A percentile compares a stretch with the other conserved stretches of the same genome.
Evolutionary conservation across 2,113 vertebrate species (phyloP).

Genomic region (Empidonax traillii): DNA sequence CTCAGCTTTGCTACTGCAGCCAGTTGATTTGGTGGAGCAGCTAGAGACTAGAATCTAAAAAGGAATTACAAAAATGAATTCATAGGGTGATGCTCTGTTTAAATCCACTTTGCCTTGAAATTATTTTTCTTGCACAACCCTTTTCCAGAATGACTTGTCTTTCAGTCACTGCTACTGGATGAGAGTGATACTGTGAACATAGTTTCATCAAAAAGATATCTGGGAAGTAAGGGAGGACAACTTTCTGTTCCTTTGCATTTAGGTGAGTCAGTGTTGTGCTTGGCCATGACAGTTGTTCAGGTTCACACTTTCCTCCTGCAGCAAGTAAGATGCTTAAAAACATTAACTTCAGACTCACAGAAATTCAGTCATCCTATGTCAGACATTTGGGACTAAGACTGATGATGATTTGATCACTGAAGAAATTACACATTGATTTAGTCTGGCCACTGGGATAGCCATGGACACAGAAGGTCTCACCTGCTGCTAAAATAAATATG

Average conservation of each 20-base stretch:
- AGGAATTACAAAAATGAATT: not conserved
- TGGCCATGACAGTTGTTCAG: not conserved
- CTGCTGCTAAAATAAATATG: not conserved
- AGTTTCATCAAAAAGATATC: not conserved
- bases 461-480: not conserved
- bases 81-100: not conserved
- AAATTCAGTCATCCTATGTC: accelerated
- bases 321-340: not conserved
- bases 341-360: not conserved
- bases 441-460: not conserved
- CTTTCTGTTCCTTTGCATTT: not conserved
- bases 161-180: not conserved
- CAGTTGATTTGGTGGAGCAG: not conserved
- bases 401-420: not conserved
- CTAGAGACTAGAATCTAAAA: not conserved
- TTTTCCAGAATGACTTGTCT: not conserved
- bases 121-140: not conserved
- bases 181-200: not conserved
- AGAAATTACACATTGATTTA: not conserved
- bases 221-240: not conserved
- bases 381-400: not conserved
- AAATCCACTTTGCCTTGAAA: not conserved
- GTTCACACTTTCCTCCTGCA: not conserved
- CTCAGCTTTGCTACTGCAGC: not conserved
- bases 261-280: not conserved